Base-by-base conservation (phyloP, 37 sponge, comb jelly and placozoan genomes). In the Tethya wilhelma region DNA sequence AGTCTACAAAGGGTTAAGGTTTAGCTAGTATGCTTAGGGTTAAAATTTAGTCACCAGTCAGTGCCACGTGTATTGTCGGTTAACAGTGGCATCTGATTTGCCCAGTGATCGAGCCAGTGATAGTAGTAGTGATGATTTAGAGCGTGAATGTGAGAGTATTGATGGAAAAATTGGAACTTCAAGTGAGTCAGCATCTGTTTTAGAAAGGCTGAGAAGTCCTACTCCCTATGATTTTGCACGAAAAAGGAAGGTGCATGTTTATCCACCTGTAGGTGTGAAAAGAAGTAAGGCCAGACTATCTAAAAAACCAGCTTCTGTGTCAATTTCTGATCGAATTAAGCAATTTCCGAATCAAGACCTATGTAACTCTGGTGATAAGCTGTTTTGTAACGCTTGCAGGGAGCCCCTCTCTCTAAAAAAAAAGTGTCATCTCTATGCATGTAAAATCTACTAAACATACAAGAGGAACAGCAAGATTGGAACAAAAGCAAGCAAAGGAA, bases 371-470 rank as follows among this genome's bases (percentile, higher is more conserved):
- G 26, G 7, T 7, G 63, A 26, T 26, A 60, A 60, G 28, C 28
- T 60, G 63, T 60, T 60, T 60, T 60, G 63, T 60, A 60, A 25
- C 7, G 63, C 63, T 26, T 60, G 63, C 20, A 12, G 28, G 28
- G 63, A 60, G 63, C 22, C 11, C 22, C 25, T 60, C 6, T 12
- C 63, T 60, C 7, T 60, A n/a, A 12, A 60, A 60, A 23, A 7
- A n/a, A 23, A 60, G 63, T n/a, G 63, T 60, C 7, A 6, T 60
- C 7, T 6, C 7, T 6, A 12, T n/a, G 22, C 63, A 60, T 60
- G 28, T 60, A 12, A 60, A 60, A n/a, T 60, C 63, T 7, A 23
- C 22, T n/a, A 60, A 60, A 26, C 63, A 60, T 49, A 14, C 9
- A 49, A 49, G 14, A 19, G 53, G 53, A 9, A 49, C 9, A 14